Evolutionary conservation across 2,888 invertebrate genomes (phyloP).

Genomic region (Lagria hirta): DNA sequence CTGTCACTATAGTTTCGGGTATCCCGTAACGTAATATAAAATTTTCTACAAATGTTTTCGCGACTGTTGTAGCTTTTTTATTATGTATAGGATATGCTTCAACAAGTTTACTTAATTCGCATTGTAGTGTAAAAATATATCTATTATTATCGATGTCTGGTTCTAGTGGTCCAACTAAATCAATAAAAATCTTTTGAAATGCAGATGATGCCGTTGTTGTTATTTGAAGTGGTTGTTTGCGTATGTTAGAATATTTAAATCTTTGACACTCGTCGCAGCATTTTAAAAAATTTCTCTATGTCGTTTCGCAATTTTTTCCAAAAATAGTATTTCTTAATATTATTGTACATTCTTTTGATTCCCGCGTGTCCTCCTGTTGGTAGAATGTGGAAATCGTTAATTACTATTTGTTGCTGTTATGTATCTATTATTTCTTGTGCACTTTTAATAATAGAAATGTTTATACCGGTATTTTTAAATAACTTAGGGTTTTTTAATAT

Average conservation of each 20-base stretch:
- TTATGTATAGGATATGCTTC: slow-evolving; percentile 22
- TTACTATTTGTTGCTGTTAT: slow-evolving; percentile 6
- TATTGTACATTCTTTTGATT: background rate
- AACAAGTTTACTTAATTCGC: slow-evolving; percentile 20
- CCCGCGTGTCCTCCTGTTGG: background rate
- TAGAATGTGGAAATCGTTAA: slow-evolving; percentile 2
- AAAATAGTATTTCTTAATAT: no score
- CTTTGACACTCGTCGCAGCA: no score
- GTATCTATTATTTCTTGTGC: background rate
- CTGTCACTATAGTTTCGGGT: slow-evolving; percentile 19
- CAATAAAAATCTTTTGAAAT: slow-evolving; percentile 26
- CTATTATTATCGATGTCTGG: slow-evolving; percentile 15
- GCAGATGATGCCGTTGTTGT: slow-evolving; percentile 27
- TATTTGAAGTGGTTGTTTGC: slow-evolving; percentile 14
- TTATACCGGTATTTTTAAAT: slow-evolving; percentile 6
- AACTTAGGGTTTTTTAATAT: slow-evolving; percentile 1
- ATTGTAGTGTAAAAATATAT: slow-evolving; percentile 13
- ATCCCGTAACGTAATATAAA: slow-evolving; percentile 27
- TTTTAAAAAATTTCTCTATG: slow-evolving; percentile 1
- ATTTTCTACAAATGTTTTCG: slow-evolving; percentile 27
- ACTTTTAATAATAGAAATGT: slow-evolving; percentile 2
- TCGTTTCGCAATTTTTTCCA: no score
- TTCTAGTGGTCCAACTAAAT: slow-evolving; percentile 11
- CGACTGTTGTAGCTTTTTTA: slow-evolving; percentile 25
- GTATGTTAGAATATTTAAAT: no score